phyloP scores from a whole-genome alignment of 2,113 vertebrate genomes.

The Tretioscincus oriximinensis region DNA sequence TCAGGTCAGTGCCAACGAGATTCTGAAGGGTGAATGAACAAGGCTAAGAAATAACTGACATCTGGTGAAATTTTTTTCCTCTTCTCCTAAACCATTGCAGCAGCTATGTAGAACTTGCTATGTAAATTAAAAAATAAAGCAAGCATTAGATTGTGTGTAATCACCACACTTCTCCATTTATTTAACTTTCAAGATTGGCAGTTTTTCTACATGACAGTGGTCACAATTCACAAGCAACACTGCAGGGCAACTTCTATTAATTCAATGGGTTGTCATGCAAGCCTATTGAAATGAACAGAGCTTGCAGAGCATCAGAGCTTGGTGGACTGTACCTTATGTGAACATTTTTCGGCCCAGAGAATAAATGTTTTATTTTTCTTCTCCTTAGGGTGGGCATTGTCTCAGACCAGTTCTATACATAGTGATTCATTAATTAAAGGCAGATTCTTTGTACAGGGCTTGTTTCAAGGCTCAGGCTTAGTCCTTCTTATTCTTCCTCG shows the following conservation, averaged over 20 bases:
- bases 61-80: conserved; percentile 15
- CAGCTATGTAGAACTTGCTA: not conserved
- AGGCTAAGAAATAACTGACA: conserved; percentile 25
- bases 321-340: conserved; percentile 39
- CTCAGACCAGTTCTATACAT: conserved; percentile 61
- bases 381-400: conserved; percentile 72
- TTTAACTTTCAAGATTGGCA: not conserved
- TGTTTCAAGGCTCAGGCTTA: conserved; percentile 54
- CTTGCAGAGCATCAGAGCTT: not conserved
- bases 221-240: not conserved
- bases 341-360: conserved; percentile 49
- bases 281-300: conserved; percentile 16
- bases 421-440: conserved; percentile 74
- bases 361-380: conserved; percentile 67
- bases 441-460: conserved; percentile 67
- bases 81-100: not conserved
- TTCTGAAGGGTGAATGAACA: no score
- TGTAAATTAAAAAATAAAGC: conserved; percentile 29
- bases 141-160: not conserved
- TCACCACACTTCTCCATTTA: not conserved
- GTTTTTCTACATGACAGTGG: conserved; percentile 43
- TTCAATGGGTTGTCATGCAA: conserved; percentile 4
- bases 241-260: conserved; percentile 6
- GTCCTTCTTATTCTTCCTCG: conserved; percentile 63
- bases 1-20: conserved; percentile 26